phyloP scores from a whole-genome alignment of 2,888 invertebrate species.

The Gordius sp. region DNA sequence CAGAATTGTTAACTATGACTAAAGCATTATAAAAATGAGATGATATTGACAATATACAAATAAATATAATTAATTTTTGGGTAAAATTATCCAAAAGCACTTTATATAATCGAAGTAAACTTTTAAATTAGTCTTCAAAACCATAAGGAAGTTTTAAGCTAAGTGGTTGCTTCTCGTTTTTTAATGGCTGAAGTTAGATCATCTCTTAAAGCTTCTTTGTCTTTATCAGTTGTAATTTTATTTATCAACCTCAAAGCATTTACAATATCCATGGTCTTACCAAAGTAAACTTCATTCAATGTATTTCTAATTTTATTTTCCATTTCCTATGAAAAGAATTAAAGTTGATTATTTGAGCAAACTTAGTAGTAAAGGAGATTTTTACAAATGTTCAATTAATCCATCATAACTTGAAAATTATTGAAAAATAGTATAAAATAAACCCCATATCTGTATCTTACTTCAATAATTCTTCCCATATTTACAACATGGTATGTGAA shows the following conservation, averaged over 20 bases:
- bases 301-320: conserved; percentile 96
- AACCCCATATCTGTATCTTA: conserved; percentile 23
- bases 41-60: too few relatives aligned
- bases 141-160: too few relatives aligned
- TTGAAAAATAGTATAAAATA: neutral
- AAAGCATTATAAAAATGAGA: too few relatives aligned
- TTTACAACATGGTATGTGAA: conserved; percentile 87
- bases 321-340: conserved; percentile 44
- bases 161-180: conserved; percentile 9
- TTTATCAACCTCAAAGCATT: conserved; percentile 61
- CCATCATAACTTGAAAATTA: neutral
- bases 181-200: neutral
- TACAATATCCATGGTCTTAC: conserved; percentile 91
- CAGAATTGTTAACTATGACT: too few relatives aligned
- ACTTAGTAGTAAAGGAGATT: neutral
- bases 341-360: neutral
- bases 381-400: neutral
- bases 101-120: too few relatives aligned
- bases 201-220: conserved; percentile 9
- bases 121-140: too few relatives aligned
- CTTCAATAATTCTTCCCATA: conserved; percentile 86
- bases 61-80: too few relatives aligned
- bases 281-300: conserved; percentile 91
- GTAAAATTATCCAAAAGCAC: too few relatives aligned
- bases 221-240: conserved; percentile 38